A percentile compares a stretch with the other conserved stretches of the same genome.
These are phyloP conservation scores for Trinectes maculatus DNA, from an alignment of 2,113 vertebrate genomes.

Conservation along the genomic window DNA sequence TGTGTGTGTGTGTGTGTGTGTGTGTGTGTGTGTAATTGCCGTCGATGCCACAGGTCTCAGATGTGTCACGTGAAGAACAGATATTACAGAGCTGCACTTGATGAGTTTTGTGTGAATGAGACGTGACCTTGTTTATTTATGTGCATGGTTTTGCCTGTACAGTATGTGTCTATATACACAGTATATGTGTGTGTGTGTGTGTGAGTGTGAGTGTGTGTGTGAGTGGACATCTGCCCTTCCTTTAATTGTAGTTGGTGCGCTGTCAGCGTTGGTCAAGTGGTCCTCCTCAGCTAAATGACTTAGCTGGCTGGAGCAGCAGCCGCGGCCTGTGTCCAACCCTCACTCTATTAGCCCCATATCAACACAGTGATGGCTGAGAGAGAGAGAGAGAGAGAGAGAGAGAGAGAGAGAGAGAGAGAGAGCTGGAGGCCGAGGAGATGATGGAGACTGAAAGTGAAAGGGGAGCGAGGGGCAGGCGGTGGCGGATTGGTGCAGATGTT, in stretches of 20 bases:
- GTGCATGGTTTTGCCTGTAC: too few species aligned
- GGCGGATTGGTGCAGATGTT: too few species aligned
- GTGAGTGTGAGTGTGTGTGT: background rate
- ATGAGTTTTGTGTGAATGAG: too few species aligned
- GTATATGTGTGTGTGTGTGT: background rate
- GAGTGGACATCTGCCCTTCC: constrained; percentile 19
- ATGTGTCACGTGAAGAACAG: too few species aligned
- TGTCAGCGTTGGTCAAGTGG: constrained; percentile 69
- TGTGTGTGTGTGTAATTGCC: background rate
- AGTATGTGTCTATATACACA: too few species aligned
- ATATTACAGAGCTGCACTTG: too few species aligned
- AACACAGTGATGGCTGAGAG: constrained; percentile 42
- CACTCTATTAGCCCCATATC: constrained; percentile 49
- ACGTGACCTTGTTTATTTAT: too few species aligned
- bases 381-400: too few species aligned
- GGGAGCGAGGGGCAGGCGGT: background rate
- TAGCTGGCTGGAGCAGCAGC: constrained; percentile 29
- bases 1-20: background rate
- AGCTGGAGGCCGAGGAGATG: constrained; percentile 25
- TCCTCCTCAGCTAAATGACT: constrained; percentile 62
- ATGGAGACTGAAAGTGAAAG: background rate
- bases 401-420: too few species aligned
- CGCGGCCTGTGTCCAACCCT: constrained; percentile 48
- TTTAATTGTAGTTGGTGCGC: constrained; percentile 58
- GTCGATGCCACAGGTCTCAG: too few species aligned